Evolutionary conservation across 1,140 invertebrate species (phyloP), one percentile per base, ranked within the genome.

Genomic region (Daktulosphaira vitifoliae): DNA sequence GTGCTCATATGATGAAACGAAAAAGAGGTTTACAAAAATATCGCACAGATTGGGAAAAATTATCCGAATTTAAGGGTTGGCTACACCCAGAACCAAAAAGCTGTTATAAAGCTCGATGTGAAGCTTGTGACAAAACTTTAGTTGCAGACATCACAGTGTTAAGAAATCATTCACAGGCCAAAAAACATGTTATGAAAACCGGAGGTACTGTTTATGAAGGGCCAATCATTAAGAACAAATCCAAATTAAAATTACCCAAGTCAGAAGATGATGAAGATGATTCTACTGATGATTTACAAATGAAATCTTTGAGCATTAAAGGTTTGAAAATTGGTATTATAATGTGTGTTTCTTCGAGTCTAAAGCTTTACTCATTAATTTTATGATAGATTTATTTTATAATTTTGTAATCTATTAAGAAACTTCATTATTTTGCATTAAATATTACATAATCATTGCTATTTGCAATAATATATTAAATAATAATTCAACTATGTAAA

Each of bases 141-240:
- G 62, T 68, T 38, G 69, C 69, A 44, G 69, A 70, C 46, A 49
- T 70, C 4, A 70, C 65, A 49, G 69, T 70, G 3, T 44, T 70
- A 48, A 52, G 68, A 48, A 59, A 67, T 44, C 69, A 70, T 50
- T 62, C 68, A 25, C 51, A 65, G 23, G 66, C 65, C n/a, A 68
- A 59, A 48, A 68, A 66, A 59, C 69, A 70, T 50, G 38, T 66
- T 15, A 66, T 65, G 26, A 62, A 65, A 38, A 65, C 49, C 50
- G 66, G 67, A 37, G 66, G 56, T 20, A 62, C 56, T 46, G 42
- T 62, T 33, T 62, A 62, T n/a, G 56, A 62, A 48, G 25, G 56
- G 20, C 56, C 56, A 33, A 44, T 59, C 25, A 18, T 48, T 33
- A 62, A n/a, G 44, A 62, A 33, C 56, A 62, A 62, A 62, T 44